Percentiles rank a stretch among this genome's conserved stretches.
Conservation (phyloP, 2,888 invertebrate genomes). For the Drosophila bunnanda region DNA sequence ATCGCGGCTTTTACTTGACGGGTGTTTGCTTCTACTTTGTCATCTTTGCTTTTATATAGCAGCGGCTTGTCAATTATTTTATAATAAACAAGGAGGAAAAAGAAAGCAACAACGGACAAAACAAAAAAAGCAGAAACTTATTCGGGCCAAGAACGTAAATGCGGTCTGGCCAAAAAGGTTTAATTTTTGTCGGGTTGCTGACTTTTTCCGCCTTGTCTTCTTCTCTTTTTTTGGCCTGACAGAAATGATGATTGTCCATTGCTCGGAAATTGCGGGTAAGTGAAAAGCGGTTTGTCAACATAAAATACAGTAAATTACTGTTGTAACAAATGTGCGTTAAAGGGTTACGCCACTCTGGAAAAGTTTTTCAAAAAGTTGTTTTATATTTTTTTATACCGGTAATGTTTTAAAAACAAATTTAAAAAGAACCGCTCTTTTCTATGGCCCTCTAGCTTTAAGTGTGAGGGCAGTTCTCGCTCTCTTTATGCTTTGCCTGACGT, state of each 20-base stretch:
- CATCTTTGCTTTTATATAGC: constrained; percentile 43
- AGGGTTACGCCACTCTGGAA: not conserved
- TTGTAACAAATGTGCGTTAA: constrained; percentile 2
- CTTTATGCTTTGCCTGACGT: not conserved
- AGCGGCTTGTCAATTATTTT: constrained; percentile 73
- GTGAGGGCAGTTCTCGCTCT: not conserved
- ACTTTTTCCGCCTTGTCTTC: not conserved
- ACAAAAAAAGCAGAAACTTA: constrained; percentile 46
- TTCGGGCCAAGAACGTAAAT: constrained; percentile 74
- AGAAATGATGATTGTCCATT: constrained; percentile 41
- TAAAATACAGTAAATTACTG: constrained; percentile 12
- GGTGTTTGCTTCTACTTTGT: constrained; percentile 61
- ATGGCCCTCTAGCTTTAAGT: not conserved
- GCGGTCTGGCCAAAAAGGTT: constrained; percentile 41
- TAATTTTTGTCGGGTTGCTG: constrained; percentile 15
- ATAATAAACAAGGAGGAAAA: constrained; percentile 60
- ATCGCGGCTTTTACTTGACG: constrained; percentile 60
- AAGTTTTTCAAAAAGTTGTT: not conserved
- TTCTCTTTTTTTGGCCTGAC: constrained; percentile 27
- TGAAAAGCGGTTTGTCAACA: constrained; percentile 49
- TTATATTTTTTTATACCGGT: not conserved
- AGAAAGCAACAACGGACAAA: constrained; percentile 16
- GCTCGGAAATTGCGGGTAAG: constrained; percentile 42
- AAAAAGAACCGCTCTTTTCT: not conserved
- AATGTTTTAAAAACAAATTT: not conserved